These are phyloP conservation scores for Antrozous pallidus DNA, from an alignment of 2,797 vertebrate species.

Conservation along the genomic window DNA sequence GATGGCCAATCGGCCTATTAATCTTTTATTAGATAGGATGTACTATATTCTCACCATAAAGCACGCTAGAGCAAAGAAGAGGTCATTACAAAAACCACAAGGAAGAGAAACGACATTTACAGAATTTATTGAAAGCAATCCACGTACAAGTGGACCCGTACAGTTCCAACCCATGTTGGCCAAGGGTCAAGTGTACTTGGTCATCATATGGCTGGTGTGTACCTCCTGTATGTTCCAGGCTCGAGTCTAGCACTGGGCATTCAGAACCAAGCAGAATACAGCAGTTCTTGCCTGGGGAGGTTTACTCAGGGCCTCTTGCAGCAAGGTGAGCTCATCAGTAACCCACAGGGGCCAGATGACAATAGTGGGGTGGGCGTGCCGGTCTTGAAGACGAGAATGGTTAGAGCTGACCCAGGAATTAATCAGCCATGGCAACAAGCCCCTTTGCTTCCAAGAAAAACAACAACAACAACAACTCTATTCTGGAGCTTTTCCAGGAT, in stretches of 20 bases:
- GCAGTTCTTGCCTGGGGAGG: not conserved
- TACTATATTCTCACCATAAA: not conserved
- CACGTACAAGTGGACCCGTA: fast-evolving
- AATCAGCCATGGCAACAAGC: not conserved
- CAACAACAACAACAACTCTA: too few species aligned
- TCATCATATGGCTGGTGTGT: not conserved
- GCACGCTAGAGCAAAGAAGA: not conserved
- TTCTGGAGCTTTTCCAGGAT: not conserved
- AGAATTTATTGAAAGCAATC: not conserved
- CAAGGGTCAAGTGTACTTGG: not conserved
- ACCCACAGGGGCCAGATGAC: not conserved
- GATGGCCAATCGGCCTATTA: too few species aligned
- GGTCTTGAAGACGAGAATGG: not conserved
- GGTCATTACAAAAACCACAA: not conserved
- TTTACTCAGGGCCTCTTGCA: not conserved
- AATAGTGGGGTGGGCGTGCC: fast-evolving
- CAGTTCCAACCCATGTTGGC: not conserved
- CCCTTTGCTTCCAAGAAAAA: not conserved
- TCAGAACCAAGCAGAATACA: not conserved
- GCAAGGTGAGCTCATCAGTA: not conserved
- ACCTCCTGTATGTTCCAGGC: not conserved
- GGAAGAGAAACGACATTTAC: not conserved
- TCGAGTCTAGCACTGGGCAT: not conserved
- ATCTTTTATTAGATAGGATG: too few species aligned
- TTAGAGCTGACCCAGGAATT: not conserved